Evolutionary conservation across 2,888 invertebrate genomes (phyloP).

Genomic region (Hydrotaea cyrtoneurina): DNA sequence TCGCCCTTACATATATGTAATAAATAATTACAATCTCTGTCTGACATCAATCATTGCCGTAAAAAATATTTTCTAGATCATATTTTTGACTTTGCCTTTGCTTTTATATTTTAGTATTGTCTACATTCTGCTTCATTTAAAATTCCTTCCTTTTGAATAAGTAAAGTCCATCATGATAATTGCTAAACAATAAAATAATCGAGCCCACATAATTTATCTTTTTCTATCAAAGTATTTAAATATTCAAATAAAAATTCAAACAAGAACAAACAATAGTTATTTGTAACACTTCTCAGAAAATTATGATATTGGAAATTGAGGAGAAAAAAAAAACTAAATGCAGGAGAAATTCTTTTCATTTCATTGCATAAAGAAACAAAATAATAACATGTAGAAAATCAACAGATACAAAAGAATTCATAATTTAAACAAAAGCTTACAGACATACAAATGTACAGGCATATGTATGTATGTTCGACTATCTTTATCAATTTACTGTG

Average conservation of each 20-base stretch:
- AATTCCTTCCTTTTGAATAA: not conserved
- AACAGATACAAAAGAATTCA: not conserved
- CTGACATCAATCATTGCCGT: too few species aligned
- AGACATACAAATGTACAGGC: not conserved
- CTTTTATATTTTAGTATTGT: too few species aligned
- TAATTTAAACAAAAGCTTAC: not conserved
- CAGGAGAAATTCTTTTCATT: slow-evolving; percentile 1
- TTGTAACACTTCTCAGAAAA: not conserved
- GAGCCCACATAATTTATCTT: not conserved
- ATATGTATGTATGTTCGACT: not conserved
- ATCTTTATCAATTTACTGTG: slow-evolving; percentile 41
- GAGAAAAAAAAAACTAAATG: not conserved
- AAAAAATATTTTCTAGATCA: too few species aligned
- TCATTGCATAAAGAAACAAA: not conserved
- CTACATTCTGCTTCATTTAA: too few species aligned
- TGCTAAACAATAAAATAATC: not conserved
- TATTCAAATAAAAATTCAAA: not conserved
- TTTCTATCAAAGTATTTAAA: not conserved
- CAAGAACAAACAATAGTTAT: not conserved
- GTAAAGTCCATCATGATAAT: not conserved
- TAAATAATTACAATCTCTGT: too few species aligned
- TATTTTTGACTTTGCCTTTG: not conserved
- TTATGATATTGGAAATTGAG: not conserved
- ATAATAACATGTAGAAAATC: not conserved
- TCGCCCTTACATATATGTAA: too few species aligned